Conservation (phyloP, 2,113 vertebrate species). For the Trachemys scripta region DNA sequence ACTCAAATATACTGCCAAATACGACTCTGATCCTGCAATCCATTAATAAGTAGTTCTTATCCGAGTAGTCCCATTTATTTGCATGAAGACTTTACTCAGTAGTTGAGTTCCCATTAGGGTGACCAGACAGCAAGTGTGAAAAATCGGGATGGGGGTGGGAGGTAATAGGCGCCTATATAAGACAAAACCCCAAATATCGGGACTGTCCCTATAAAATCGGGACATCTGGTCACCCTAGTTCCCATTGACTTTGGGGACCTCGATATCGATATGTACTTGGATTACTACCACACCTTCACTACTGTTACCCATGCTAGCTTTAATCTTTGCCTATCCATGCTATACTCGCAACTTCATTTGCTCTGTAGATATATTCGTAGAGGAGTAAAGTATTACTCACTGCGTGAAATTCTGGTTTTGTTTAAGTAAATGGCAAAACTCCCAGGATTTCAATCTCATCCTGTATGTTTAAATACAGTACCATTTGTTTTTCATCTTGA, state of each 20-base stretch:
- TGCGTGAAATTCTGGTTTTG: not conserved
- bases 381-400: not conserved
- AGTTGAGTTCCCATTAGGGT: not conserved
- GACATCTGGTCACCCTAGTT: too few species aligned
- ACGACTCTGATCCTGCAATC: not conserved
- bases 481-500: not conserved
- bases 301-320: not conserved
- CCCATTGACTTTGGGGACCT: not conserved
- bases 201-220: too few species aligned
- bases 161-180: too few species aligned
- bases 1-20: not conserved
- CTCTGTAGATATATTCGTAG: not conserved
- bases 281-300: not conserved
- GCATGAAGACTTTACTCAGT: not conserved
- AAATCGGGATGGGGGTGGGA: too few species aligned
- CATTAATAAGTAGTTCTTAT: rapidly evolving
- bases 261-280: not conserved
- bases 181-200: too few species aligned
- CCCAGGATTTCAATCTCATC: not conserved
- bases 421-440: not conserved
- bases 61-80: not conserved
- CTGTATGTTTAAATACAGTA: not conserved
- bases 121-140: too few species aligned
- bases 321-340: not conserved
- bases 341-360: not conserved